Evolutionary conservation across 1,140 invertebrate genomes (phyloP).

Genomic region (Thaumatotibia leucotreta): DNA sequence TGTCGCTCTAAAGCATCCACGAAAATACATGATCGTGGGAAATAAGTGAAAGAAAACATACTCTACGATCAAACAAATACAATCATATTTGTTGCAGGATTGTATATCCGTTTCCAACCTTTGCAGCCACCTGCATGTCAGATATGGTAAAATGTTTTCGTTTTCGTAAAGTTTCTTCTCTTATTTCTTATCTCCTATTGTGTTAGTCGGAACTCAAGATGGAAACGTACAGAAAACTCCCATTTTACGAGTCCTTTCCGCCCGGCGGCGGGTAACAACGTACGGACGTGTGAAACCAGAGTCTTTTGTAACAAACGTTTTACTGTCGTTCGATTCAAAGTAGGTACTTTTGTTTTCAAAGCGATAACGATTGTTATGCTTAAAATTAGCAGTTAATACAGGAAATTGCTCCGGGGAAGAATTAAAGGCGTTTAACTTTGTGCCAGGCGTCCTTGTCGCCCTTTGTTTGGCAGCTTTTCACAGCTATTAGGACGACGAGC

Average conservation of each 20-base stretch:
- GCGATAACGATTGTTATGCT: slow-evolving; percentile 45
- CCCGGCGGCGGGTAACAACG: neutral
- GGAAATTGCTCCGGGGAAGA: slow-evolving; percentile 49
- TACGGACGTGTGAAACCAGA: slow-evolving; percentile 11
- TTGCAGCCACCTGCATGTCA: neutral
- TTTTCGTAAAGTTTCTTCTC: slow-evolving; percentile 7
- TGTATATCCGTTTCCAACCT: neutral
- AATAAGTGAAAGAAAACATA: neutral
- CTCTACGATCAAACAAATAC: neutral
- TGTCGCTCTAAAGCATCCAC: neutral
- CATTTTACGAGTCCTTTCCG: slow-evolving; percentile 23
- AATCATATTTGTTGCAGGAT: neutral
- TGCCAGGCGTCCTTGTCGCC: slow-evolving; percentile 48
- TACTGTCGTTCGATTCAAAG: slow-evolving; percentile 4
- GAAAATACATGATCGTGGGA: neutral
- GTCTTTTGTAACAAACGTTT: slow-evolving; percentile 13
- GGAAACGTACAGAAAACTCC: slow-evolving; percentile 23
- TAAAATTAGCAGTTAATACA: slow-evolving; percentile 54
- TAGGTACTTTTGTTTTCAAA: slow-evolving; percentile 22
- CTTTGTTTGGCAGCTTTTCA: slow-evolving; percentile 61
- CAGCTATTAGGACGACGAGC: slow-evolving; percentile 48
- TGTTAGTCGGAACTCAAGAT: slow-evolving; percentile 14
- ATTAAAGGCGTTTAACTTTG: slow-evolving; percentile 59
- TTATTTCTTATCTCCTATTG: slow-evolving; percentile 24
- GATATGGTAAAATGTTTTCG: slow-evolving; percentile 22